Evolutionary conservation across 2,113 vertebrate genomes (phyloP), one percentile per base, ranked within the genome.

Genomic region (Falcunculus frontatus): DNA sequence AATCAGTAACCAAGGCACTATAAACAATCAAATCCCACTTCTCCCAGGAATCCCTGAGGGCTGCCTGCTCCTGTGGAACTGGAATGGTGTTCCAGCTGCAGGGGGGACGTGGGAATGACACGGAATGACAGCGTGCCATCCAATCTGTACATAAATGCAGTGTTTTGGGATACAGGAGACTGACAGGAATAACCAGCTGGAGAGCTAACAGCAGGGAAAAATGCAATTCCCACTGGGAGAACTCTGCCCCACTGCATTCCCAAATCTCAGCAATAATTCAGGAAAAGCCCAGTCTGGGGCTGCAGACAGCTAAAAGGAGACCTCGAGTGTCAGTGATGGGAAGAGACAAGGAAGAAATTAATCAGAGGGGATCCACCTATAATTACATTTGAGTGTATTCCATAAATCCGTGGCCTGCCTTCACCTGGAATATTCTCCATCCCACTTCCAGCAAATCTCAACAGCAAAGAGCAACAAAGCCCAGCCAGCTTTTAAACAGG

Each of bases 101-200:
- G 15, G 0, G 42, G 32, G 50, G 19, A 70, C 2, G 33, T 6
- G n/a, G 63, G 35, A 68, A 35, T 23, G 27, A 11, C 0, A 0
- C 1, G 9, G 18, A 39, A 7, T 1, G 7, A 22, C 3, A 29
- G 17, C 33, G 42, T 16, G 30, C 39, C 69, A 20, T 3, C 12
- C 5, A 17, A 20, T 19, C 13, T 7, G 3, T 2, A 13, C 47
- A 29, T 2, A 44, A 47, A 64, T 4, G 10, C 26, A 13, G 47
- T 1, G 19, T 20, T 55, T 32, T 20, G 50, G 50, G 64, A 13
- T 10, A 19, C 6, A 4, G 27, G 29, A 57, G 30, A 29, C 37
- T 12, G 37, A 27, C 23, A 67, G 84, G 21, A 14, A 27, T 7
- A 47, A 57, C 9, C 53, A 62, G 47, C 26, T 16, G 33, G 55